These are phyloP conservation scores for Lanistes nyassanus DNA, from an alignment of 1,140 invertebrate species.

Conservation along the genomic window DNA sequence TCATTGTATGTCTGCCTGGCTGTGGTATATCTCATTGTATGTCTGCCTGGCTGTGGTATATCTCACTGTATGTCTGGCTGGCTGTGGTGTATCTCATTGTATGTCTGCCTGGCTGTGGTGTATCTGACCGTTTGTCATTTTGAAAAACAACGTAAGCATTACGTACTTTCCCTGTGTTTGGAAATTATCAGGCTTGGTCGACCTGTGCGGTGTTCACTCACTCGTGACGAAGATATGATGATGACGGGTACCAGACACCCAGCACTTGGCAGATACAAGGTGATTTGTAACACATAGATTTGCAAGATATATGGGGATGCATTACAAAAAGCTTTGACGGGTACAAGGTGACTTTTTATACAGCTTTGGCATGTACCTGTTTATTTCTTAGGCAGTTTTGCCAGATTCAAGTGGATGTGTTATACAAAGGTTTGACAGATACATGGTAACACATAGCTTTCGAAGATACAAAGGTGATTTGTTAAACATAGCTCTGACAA, in stretches of 20 bases:
- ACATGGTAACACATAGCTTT: too few species aligned
- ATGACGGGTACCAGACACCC: conserved; percentile 89
- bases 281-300: conserved; percentile 34
- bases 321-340: background rate
- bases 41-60: too few species aligned
- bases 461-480: too few species aligned
- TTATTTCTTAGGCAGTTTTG: background rate
- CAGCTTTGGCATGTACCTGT: background rate
- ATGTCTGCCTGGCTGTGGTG: too few species aligned
- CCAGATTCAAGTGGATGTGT: background rate
- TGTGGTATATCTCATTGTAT: too few species aligned
- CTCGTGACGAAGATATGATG: conserved; percentile 94
- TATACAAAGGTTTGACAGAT: background rate
- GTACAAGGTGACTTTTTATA: background rate
- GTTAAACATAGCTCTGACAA: too few species aligned
- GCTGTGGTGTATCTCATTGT: too few species aligned
- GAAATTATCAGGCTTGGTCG: conserved; percentile 69
- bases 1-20: too few species aligned
- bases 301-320: too few species aligned
- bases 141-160: background rate
- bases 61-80: too few species aligned
- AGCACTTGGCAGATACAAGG: conserved; percentile 86
- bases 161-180: conserved; percentile 25
- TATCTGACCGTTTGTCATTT: background rate
- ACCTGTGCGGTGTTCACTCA: conserved; percentile 88